A percentile compares a stretch with the other conserved stretches of the same genome.
Conservation (phyloP, 2,113 vertebrate genomes). For the Otis tarda region DNA sequence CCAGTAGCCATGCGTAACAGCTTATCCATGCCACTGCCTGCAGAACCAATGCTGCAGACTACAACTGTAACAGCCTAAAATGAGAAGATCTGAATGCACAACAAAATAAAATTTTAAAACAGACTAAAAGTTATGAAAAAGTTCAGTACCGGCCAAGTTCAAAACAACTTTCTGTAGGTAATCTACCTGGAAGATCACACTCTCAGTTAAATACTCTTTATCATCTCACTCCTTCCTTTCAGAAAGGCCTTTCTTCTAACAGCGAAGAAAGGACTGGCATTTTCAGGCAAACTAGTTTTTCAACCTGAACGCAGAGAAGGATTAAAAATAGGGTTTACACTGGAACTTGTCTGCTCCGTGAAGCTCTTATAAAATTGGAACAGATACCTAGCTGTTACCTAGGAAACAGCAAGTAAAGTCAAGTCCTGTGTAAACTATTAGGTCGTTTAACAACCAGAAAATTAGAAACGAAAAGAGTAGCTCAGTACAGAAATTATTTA, state of each 20-base stretch:
- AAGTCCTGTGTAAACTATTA: constrained; percentile 73
- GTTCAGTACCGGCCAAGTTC: neutral
- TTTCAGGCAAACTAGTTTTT: constrained; percentile 10
- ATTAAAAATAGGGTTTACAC: constrained; percentile 8
- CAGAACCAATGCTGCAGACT: neutral
- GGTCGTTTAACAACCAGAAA: constrained; percentile 65
- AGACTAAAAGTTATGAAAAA: neutral
- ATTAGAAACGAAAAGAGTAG: constrained; percentile 53
- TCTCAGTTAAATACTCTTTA: neutral
- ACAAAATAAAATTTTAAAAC: neutral
- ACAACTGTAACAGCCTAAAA: neutral
- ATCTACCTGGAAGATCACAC: neutral
- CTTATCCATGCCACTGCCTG: neutral
- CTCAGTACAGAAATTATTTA: constrained; percentile 14
- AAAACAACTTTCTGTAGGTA: neutral
- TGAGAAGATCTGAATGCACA: neutral
- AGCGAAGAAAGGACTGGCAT: neutral
- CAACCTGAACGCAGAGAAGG: neutral
- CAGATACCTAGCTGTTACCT: constrained; percentile 72
- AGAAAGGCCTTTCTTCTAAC: neutral
- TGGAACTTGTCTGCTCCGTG: constrained; percentile 11
- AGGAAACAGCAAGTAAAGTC: constrained; percentile 71
- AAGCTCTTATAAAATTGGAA: constrained; percentile 61
- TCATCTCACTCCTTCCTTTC: neutral
- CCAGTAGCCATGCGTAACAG: neutral